Percentiles rank a stretch among this genome's conserved stretches.
Conservation (phyloP, 1,140 invertebrate genomes). For the Bombus turneri region DNA sequence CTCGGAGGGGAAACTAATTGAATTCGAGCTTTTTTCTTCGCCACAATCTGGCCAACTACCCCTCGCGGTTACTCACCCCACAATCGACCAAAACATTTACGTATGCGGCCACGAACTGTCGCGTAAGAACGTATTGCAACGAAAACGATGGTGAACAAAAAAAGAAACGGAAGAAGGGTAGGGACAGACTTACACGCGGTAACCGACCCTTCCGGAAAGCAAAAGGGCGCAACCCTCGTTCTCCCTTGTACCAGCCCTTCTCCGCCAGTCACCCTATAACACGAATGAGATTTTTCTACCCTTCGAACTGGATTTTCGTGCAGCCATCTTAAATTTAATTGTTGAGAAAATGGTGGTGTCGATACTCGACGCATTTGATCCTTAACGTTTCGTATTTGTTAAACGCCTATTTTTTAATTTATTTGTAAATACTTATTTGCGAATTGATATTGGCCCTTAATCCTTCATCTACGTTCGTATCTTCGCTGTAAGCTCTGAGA, state of each 20-base stretch:
- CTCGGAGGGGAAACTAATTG: conserved; percentile 53
- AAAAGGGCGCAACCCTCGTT: conserved; percentile 74
- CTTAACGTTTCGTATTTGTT: too few species aligned
- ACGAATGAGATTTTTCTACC: conserved; percentile 67
- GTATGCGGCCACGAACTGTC: conserved; percentile 65
- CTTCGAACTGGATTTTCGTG: conserved; percentile 54
- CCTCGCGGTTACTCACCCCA: conserved; percentile 48
- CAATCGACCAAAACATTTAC: conserved; percentile 60
- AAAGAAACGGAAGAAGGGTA: conserved; percentile 65
- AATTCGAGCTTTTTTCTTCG: conserved; percentile 41
- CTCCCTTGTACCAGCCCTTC: conserved; percentile 44
- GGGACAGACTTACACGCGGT: conserved; percentile 68
- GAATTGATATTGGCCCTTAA: background rate
- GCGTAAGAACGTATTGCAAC: conserved; percentile 64
- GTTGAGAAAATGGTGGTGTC: conserved; percentile 79
- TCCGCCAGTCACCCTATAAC: conserved; percentile 69
- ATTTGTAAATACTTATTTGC: background rate
- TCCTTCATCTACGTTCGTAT: too few species aligned
- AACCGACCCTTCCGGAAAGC: conserved; percentile 71
- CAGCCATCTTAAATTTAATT: conserved; percentile 82
- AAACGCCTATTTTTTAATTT: too few species aligned
- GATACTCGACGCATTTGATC: background rate
- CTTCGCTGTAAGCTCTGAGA: too few species aligned
- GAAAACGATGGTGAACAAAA: conserved; percentile 28
- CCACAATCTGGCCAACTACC: conserved; percentile 23